Base-by-base conservation (phyloP, 2,113 vertebrate species). In the Oostethus manadensis region DNA sequence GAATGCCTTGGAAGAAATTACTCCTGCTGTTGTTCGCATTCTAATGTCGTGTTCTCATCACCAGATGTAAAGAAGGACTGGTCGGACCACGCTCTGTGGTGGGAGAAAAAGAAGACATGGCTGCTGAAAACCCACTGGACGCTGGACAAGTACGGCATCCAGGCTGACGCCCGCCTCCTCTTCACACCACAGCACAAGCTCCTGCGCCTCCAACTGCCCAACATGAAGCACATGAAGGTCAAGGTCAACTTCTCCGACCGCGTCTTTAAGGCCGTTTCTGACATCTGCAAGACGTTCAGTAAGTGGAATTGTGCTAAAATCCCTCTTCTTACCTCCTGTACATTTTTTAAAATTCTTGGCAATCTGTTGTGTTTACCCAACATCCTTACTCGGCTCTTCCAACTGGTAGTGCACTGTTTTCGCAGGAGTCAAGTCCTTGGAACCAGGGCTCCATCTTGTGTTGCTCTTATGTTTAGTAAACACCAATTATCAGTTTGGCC, bases 221-320 rank as follows among this genome's bases (percentile, higher is more conserved):
- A 97, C 91, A 99, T 97, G 94, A 98, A 99, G 74, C 95, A 95
- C 42, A 98, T 99, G 88, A 96, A 95, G 84, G 97, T 99, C 83
- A 98, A 98, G 78, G 97, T 99, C 84, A 99, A 98, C 87, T 99
- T 99, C 88, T 99, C 97, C 0, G 97, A 99, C 82, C 89, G 94
- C 29, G 96, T 99, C 91, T 99, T 99, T 90, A 98, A 98, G 89
- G 93, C 95, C 0, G 97, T 99, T 53, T 97, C 97, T 0, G 96
- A 99, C 91, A 98, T 98, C 91, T 97, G 94, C 92, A 98, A 98
- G 85, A 99, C 97, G 0, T 99, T 98, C 85, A 99, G 96, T 99
- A 89, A 98, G 96, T 95, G 84, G 60, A 44, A 55, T 62, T 22
- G n/a, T 44, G 48, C 4, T 22, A 3, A 21, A 13, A 21, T 50